Conservation (phyloP, 2,888 invertebrate genomes). For the Drosophila tanythrix region DNA sequence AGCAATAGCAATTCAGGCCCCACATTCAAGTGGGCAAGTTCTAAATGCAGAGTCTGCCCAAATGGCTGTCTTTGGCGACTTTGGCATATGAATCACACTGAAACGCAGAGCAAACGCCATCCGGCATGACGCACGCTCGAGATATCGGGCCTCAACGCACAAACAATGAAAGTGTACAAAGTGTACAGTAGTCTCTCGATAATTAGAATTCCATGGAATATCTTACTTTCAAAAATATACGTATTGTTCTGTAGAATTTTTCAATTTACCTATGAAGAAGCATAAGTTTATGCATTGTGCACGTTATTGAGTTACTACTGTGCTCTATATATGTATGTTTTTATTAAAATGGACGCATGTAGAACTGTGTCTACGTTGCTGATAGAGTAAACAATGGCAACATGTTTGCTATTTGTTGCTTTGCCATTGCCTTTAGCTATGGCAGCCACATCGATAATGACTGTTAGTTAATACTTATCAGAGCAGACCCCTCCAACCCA, state of each 20-base stretch:
- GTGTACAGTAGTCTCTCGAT: not conserved
- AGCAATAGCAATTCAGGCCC: constrained; percentile 29
- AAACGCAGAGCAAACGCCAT: constrained; percentile 23
- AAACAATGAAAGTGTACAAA: constrained; percentile 1
- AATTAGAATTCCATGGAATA: not conserved
- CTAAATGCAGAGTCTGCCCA: constrained; percentile 35
- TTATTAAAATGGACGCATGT: constrained; percentile 2
- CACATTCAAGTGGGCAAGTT: constrained; percentile 37
- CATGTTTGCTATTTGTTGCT: constrained; percentile 44
- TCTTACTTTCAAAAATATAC: not conserved
- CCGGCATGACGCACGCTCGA: constrained; percentile 47
- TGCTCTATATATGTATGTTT: not conserved
- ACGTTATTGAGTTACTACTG: not conserved
- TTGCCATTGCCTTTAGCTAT: constrained; percentile 21
- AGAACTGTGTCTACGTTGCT: constrained; percentile 27
- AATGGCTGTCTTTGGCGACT: constrained; percentile 31
- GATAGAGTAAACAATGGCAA: constrained; percentile 52
- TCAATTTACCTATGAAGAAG: not conserved
- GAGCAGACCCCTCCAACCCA: constrained; percentile 5
- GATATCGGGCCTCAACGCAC: constrained; percentile 33
- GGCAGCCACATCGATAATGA: constrained; percentile 51
- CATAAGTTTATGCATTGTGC: not conserved
- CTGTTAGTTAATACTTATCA: constrained; percentile 60
- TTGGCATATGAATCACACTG: constrained; percentile 38
- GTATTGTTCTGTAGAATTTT: not conserved